These are phyloP conservation scores for Operophtera brumata DNA, from an alignment of 2,888 invertebrate genomes.

Conservation along the genomic window DNA sequence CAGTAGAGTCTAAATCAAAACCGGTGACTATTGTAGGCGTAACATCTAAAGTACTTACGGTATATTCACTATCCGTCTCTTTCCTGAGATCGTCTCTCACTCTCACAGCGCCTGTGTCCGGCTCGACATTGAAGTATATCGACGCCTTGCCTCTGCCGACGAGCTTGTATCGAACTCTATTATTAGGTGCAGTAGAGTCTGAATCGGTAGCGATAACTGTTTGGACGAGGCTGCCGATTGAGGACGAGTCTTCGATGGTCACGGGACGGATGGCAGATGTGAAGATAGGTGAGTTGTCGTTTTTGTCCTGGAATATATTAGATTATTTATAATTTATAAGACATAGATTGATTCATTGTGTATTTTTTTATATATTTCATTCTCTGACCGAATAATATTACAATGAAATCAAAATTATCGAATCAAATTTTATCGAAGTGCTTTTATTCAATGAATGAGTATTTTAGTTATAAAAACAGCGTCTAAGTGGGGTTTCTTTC, in stretches of 20 bases:
- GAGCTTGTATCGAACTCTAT: constrained; percentile 89
- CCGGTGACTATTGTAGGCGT: constrained; percentile 89
- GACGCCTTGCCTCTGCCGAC: constrained; percentile 90
- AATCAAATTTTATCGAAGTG: too few species aligned
- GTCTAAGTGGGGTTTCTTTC: too few species aligned
- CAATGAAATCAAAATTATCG: too few species aligned
- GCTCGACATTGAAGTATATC: constrained; percentile 93
- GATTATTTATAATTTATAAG: too few species aligned
- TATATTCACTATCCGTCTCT: constrained; percentile 93
- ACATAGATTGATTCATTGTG: too few species aligned
- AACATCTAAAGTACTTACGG: constrained; percentile 81
- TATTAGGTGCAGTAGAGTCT: constrained; percentile 92
- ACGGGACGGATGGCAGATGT: constrained; percentile 90
- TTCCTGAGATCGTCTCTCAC: constrained; percentile 92
- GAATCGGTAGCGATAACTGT: constrained; percentile 90
- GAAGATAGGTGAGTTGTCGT: constrained; percentile 94
- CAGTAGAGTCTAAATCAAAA: constrained; percentile 90
- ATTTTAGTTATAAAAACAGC: too few species aligned
- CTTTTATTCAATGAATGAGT: too few species aligned
- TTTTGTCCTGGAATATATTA: constrained; percentile 89
- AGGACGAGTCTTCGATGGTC: constrained; percentile 90
- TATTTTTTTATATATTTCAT: too few species aligned
- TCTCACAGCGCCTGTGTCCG: constrained; percentile 89
- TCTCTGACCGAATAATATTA: too few species aligned
- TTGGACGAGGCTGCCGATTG: constrained; percentile 90